Base-by-base conservation (phyloP, 2,113 vertebrate genomes). In the Pimephales promelas region DNA sequence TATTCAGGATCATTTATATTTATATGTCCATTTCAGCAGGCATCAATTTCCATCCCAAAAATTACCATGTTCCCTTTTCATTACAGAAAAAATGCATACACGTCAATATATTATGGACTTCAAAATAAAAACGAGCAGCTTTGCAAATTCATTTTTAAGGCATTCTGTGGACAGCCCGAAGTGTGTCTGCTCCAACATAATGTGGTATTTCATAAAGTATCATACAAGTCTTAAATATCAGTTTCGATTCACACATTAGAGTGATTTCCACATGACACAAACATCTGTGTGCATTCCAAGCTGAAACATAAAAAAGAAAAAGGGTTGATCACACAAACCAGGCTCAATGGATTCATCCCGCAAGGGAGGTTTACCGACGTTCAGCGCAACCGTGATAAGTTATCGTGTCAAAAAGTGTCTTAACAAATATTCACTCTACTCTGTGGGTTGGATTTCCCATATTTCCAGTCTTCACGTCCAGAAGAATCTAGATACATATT, bases 321-420 rank as follows among this genome's bases (percentile, higher is more conserved):
- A 66, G 16, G 74, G 54, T 77, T 4, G 56, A 79, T 64, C 77
- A 64, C 57, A 79, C 77, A 31, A 79, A 79, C 26, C 59, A 49
- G 72, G 24, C 72, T 74, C 26, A 45, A 74, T 74, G 71, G 71
- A 74, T 74, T 52, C 57, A 64, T 49, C 57, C 59, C 59, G 26
- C 26, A 8, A 49, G 56, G 76, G 40, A 54, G 31, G 57, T 77
- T 61, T 62, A 66, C 72, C 22, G 26, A 71, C 52, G 83, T 84
- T 84, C 49, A 84, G 49, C 57, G 61, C 70, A 71, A 88, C 84
- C 64, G 64, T 79, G 83, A 77, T 59, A 86, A 70, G 70, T 72
- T 45, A 83, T 74, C 79, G 84, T 72, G 68, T 81, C 54, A 68
- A 84, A 59, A 82, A 83, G 85, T 82, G 74, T 86, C 87, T 82